Conservation (phyloP, 2,888 invertebrate species). For the Leucophenga montana region DNA sequence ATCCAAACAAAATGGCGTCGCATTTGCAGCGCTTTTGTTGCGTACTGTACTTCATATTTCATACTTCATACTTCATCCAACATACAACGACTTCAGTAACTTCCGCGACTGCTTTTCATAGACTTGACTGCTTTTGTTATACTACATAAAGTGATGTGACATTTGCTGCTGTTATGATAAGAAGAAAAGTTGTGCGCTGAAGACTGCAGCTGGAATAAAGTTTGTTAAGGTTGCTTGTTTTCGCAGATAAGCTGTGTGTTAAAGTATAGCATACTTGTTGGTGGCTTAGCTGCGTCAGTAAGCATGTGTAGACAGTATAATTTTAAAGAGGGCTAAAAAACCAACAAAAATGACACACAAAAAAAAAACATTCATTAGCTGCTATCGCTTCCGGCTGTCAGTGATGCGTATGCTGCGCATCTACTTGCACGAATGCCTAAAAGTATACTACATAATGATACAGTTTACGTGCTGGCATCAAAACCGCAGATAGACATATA, state of each 20-base stretch:
- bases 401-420: constrained; percentile 28
- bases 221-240: no score
- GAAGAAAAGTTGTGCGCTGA: constrained; percentile 1
- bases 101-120: no score
- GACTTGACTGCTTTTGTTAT: constrained; percentile 4
- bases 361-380: constrained; percentile 43
- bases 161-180: constrained; percentile 14
- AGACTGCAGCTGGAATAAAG: no score
- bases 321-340: not conserved
- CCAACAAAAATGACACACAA: no score
- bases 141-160: constrained; percentile 8
- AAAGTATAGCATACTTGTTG: constrained; percentile 37
- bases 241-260: not conserved
- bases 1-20: constrained; percentile 5
- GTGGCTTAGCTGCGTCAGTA: not conserved
- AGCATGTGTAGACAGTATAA: no score
- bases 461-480: constrained; percentile 11
- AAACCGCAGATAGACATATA: not conserved
- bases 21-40: constrained; percentile 7
- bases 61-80: no score
- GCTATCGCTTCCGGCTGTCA: constrained; percentile 51
- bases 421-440: constrained; percentile 56
- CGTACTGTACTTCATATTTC: constrained; percentile 23
- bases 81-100: no score
- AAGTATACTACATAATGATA: constrained; percentile 40